Evolutionary conservation across 2,113 vertebrate genomes (phyloP), one percentile per base, ranked within the genome.

Genomic region (Actinemys pallida): DNA sequence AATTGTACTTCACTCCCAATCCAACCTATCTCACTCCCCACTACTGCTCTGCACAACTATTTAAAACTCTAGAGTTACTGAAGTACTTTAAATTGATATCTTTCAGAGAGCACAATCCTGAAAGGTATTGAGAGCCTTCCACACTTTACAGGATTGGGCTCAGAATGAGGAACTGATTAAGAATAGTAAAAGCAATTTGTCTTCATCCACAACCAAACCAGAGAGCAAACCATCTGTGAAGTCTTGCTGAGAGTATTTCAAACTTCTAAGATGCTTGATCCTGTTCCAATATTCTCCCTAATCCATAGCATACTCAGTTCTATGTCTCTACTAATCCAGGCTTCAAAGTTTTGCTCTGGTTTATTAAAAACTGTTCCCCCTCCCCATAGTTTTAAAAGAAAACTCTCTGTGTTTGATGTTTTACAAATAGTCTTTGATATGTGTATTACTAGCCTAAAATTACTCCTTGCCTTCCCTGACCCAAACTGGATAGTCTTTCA

Each of bases 401-500:
- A 94, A 93, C 1, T 0, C 25, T 86, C 27, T 83, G 3, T 31
- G 82, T 13, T 83, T 86, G 22, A 25, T 78, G 49, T 84, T 88
- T 83, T 81, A 83, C 35, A 83, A 93, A 90, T 27, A 45, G 22
- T 35, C 8, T 78, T 6, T 19, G 69, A 22, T 11, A 52, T 6
- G 6, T 25, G 62, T 0, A 0, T 42, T 47, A 84, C 79, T n/a
- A 92, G 2, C n/a, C 90, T 27, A 39, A 62, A 53, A 25, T 54
- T 53, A 50, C 29, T 9, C 72, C 8, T 57, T 42, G 56, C 24
- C 57, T 62, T 78, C 54, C 22, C 56, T n/a, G 24, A 85, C 25
- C 27, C 17, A 75, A 94, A 95, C 25, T 89, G 89, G 94, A 91
- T 0, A 91, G 2, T 42, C 65, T 94, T 92, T 92, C 75, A 83